These are phyloP conservation scores for Acanthacorydalis orientalis DNA, from an alignment of 2,888 invertebrate genomes.

Conservation along the genomic window DNA sequence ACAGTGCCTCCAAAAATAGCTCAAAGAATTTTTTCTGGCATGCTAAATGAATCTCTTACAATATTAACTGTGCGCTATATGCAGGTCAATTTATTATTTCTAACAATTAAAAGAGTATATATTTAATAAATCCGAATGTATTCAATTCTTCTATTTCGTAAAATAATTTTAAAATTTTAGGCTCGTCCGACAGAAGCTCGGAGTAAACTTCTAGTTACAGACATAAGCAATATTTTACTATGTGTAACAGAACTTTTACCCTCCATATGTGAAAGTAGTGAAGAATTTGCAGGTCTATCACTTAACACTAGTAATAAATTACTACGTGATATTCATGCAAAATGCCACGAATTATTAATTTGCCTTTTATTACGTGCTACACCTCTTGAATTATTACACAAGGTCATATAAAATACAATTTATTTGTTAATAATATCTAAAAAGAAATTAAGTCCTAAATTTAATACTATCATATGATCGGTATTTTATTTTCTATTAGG, in stretches of 20 bases:
- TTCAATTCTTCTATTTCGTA: background rate
- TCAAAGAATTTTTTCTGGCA: slow-evolving; percentile 67
- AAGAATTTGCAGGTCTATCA: slow-evolving; percentile 42
- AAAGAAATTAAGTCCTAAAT: too few relatives aligned
- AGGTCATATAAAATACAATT: slow-evolving; percentile 30
- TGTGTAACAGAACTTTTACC: slow-evolving; percentile 60
- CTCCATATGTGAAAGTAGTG: slow-evolving; percentile 44
- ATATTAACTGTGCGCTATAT: slow-evolving; percentile 66
- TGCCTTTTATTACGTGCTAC: slow-evolving; percentile 59
- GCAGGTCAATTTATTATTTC: slow-evolving; percentile 32
- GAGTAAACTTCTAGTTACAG: slow-evolving; percentile 44
- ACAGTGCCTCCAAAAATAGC: slow-evolving; percentile 82
- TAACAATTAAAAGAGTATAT: background rate
- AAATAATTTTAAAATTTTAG: slow-evolving; percentile 24
- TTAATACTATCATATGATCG: too few relatives aligned
- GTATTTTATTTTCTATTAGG: too few relatives aligned
- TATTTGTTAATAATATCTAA: too few relatives aligned
- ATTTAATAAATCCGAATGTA: slow-evolving; percentile 4
- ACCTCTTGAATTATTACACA: slow-evolving; percentile 55
- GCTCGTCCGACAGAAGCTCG: slow-evolving; percentile 44
- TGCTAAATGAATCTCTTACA: slow-evolving; percentile 70
- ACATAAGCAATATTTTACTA: slow-evolving; percentile 58
- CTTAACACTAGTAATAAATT: slow-evolving; percentile 43
- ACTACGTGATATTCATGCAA: slow-evolving; percentile 66
- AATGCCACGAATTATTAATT: slow-evolving; percentile 62